A percentile compares a stretch with the other conserved stretches of the same genome.
Conservation (phyloP, 2,113 vertebrate species). For the Rafetus swinhoei region DNA sequence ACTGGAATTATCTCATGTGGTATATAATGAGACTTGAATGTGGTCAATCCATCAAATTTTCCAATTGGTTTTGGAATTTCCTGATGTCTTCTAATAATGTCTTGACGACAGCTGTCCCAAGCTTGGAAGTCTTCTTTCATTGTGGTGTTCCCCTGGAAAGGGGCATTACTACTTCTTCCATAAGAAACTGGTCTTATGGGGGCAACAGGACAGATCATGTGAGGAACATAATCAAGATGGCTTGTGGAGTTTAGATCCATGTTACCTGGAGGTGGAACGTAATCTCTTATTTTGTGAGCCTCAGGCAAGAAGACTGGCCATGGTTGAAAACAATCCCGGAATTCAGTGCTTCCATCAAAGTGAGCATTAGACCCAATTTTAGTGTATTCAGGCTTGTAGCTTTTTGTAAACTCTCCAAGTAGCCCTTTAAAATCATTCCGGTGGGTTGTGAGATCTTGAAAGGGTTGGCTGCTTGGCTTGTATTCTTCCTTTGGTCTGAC, state of each 20-base stretch:
- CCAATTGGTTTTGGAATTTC: constrained; percentile 77
- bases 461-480: constrained; percentile 77
- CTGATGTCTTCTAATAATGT: constrained; percentile 69
- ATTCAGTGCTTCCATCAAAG: constrained; percentile 84
- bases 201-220: constrained; percentile 65
- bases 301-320: constrained; percentile 72
- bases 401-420: constrained; percentile 73
- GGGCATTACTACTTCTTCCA: constrained; percentile 46
- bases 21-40: constrained; percentile 83
- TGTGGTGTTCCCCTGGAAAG: constrained; percentile 84
- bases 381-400: constrained; percentile 77
- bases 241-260: constrained; percentile 82
- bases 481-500: constrained; percentile 71
- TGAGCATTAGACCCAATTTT: constrained; percentile 39
- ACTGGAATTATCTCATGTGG: constrained; percentile 75
- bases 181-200: constrained; percentile 75
- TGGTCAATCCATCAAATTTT: constrained; percentile 84
- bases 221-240: constrained; percentile 74
- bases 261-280: constrained; percentile 71
- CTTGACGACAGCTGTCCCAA: constrained; percentile 72
- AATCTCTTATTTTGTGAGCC: constrained; percentile 63
- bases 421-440: constrained; percentile 81
- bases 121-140: constrained; percentile 84
- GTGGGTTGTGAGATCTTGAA: constrained; percentile 85
- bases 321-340: constrained; percentile 81